phyloP scores from a whole-genome alignment of 2,113 vertebrate species.

The Progne subis region DNA sequence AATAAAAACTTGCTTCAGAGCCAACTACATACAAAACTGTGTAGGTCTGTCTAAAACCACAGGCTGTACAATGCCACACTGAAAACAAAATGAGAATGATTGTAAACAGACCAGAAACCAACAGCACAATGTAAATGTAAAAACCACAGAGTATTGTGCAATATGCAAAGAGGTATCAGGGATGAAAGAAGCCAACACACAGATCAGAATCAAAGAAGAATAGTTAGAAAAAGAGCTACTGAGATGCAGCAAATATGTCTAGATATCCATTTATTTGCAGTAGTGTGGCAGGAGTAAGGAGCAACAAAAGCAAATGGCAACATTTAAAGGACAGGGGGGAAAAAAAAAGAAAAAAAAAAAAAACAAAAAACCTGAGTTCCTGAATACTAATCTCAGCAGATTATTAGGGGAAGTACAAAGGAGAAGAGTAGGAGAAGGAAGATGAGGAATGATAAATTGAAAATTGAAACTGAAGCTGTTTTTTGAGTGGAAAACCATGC shows the following conservation, averaged over 20 bases:
- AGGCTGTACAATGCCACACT: neutral
- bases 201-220: neutral
- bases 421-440: neutral
- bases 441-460: neutral
- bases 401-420: neutral
- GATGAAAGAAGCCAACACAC: neutral
- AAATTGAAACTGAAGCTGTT: neutral
- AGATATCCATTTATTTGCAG: neutral
- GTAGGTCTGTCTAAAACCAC: neutral
- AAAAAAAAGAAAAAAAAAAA: neutral
- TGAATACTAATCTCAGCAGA: neutral
- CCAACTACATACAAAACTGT: neutral
- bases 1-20: neutral
- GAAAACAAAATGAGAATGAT: neutral
- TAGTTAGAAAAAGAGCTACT: neutral
- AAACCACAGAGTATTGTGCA: neutral
- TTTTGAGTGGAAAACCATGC: neutral
- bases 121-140: neutral
- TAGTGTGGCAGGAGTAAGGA: neutral
- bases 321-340: rapidly evolving
- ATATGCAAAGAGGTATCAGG: neutral
- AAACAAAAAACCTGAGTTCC: neutral
- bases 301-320: neutral
- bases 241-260: neutral
- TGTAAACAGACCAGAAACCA: neutral